These are phyloP conservation scores for Araneus ventricosus DNA, from an alignment of 1,140 invertebrate genomes.

Conservation along the genomic window DNA sequence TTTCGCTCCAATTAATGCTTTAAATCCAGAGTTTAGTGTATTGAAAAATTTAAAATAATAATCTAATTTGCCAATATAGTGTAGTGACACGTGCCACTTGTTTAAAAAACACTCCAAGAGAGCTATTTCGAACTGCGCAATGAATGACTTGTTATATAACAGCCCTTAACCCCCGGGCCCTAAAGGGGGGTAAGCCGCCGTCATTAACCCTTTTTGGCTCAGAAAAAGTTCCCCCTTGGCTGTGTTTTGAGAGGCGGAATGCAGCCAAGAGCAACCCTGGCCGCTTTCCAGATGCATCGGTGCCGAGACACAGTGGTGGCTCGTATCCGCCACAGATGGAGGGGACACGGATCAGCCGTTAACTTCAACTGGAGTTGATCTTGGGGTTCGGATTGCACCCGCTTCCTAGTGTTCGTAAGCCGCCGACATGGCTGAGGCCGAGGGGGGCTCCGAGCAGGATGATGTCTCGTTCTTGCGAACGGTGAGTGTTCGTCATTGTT, in stretches of 20 bases:
- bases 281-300: not conserved
- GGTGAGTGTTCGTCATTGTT: slow-evolving; percentile 89
- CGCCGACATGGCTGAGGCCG: slow-evolving; percentile 87
- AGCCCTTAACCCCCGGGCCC: no score
- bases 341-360: not conserved
- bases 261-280: slow-evolving; percentile 31
- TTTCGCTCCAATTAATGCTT: no score
- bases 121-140: no score
- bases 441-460: slow-evolving; percentile 97
- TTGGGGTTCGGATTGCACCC: slow-evolving; percentile 30
- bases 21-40: no score
- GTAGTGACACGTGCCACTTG: no score
- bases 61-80: no score
- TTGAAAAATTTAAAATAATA: no score
- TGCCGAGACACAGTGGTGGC: not conserved
- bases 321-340: not conserved
- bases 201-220: no score
- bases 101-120: no score
- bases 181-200: no score
- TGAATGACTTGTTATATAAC: no score
- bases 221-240: no score
- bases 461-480: slow-evolving; percentile 98
- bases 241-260: not conserved
- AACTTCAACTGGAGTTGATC: not conserved
- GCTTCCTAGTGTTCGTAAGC: slow-evolving; percentile 33